Evolutionary conservation across 2,113 vertebrate genomes (phyloP), one percentile per base, ranked within the genome.

Genomic region (Oreochromis tanganicae): DNA sequence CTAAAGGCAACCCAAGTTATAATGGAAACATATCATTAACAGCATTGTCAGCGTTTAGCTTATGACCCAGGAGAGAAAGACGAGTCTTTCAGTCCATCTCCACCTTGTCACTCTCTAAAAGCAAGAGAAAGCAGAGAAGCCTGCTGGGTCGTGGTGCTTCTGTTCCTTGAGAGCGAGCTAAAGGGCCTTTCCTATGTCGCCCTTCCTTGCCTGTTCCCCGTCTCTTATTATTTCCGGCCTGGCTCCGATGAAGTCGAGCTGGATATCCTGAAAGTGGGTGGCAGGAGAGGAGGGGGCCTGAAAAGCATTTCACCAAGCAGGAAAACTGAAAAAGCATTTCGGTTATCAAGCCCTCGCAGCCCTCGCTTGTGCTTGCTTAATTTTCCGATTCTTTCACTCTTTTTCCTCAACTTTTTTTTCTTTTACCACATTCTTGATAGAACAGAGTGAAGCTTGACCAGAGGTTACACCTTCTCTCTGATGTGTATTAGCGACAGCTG

Each of bases 221-320:
- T 93, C 96, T 95, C 95, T 93, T 96, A 97, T 97, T 96, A 96
- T 96, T 97, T 97, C 96, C 97, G 96, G 85, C 93, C 85, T 92
- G 93, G 95, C 96, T 96, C 91, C 91, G 43, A 95, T 94, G 90
- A 50, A 94, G 92, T 95, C 9, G 94, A 95, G 94, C 93, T 95
- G 94, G 93, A 94, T 88, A 96, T 97, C 95, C 96, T 97, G 95
- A 93, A 84, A 85, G 19, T 27, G 12, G 6, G 56, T 14, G 8
- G n/a, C 7, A 13, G 21, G 1, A 29, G 79, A 5, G 86, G 32
- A 12, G 32, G 63, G 66, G 10, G 54, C 4, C 50, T 84, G 80
- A 90, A 89, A 85, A 79, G 55, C 82, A 41, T 91, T 93, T 93
- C 93, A 85, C 90, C 90, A 83, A 88, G 94, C 96, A 95, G 94